Conservation (phyloP, 2,113 vertebrate genomes). For the Phalacrocorax carbo region DNA sequence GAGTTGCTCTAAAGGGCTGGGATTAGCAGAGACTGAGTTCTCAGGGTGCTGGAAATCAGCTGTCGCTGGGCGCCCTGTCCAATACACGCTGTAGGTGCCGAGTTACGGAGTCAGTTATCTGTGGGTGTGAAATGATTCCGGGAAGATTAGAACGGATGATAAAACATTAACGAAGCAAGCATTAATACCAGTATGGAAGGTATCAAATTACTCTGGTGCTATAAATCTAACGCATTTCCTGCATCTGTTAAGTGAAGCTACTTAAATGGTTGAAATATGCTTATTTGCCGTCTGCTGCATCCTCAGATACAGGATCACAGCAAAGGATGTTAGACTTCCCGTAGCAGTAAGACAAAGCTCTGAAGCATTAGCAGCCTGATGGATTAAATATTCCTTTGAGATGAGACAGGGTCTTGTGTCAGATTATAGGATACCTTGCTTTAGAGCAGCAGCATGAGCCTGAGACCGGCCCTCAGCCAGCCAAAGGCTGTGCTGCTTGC, state of each 20-base stretch:
- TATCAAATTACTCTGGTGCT: background rate
- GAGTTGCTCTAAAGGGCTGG: background rate
- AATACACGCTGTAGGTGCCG: background rate
- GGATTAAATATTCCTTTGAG: background rate
- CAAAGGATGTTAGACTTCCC: background rate
- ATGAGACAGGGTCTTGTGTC: background rate
- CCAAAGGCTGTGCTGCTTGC: background rate
- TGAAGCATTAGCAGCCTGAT: background rate
- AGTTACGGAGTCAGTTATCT: background rate
- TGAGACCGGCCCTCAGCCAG: rapidly evolving
- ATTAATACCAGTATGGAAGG: background rate
- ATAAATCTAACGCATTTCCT: background rate
- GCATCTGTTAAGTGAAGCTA: background rate
- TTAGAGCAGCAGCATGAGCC: background rate
- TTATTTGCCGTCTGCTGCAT: background rate
- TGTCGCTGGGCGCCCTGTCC: background rate
- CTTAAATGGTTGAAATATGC: background rate
- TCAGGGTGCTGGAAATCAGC: background rate
- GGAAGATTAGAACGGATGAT: conserved; percentile 7
- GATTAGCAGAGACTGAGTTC: conserved; percentile 36
- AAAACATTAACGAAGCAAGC: background rate
- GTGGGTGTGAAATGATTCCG: background rate
- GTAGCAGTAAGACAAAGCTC: background rate
- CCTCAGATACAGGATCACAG: background rate
- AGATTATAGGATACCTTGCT: background rate